Evolutionary conservation across 2,888 invertebrate genomes (phyloP), one percentile per base, ranked within the genome.

Genomic region (Choreutis nemorana): DNA sequence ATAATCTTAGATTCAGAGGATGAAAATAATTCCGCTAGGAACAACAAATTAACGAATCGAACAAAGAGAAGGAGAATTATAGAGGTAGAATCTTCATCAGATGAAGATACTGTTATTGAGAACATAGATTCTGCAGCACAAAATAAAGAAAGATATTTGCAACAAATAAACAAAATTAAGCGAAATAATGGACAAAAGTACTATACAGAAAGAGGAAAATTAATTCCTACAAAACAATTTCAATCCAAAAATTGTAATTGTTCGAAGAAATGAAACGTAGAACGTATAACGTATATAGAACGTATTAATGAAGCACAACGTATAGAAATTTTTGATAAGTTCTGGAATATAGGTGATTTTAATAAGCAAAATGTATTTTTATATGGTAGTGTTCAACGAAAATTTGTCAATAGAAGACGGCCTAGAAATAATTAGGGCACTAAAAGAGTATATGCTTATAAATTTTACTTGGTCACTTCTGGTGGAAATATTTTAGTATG

Each of bases 281-380:
- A n/a, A n/a, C n/a, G n/a, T n/a, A n/a, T n/a, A n/a, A n/a, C n/a
- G n/a, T n/a, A n/a, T n/a, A n/a, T n/a, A n/a, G 25, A 30, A 30
- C 20, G 14, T 30, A 30, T 30, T 18, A 30, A 30, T 25, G 30
- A 30, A 30, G 10, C n/a, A 31, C 31, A 23, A 31, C 23, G 24
- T 28, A 31, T 23, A 15, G 27, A 31, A 31, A 23, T 31, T 31
- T n/a, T n/a, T n/a, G n/a, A n/a, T n/a, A n/a, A n/a, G n/a, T n/a
- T n/a, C n/a, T n/a, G n/a, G n/a, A n/a, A 29, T 29, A 28, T 32
- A 32, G 23, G 22, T 25, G 21, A 29, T 29, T 32, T 29, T 32
- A 32, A 32, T 26, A 32, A 32, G 29, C 29, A 32, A 28, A 32
- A 32, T 28, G 27, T 30, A 29, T 29, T 30, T 33, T 23, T 25